Evolutionary conservation across 2,888 invertebrate genomes (phyloP).

Genomic region (Conchocele bisecta): DNA sequence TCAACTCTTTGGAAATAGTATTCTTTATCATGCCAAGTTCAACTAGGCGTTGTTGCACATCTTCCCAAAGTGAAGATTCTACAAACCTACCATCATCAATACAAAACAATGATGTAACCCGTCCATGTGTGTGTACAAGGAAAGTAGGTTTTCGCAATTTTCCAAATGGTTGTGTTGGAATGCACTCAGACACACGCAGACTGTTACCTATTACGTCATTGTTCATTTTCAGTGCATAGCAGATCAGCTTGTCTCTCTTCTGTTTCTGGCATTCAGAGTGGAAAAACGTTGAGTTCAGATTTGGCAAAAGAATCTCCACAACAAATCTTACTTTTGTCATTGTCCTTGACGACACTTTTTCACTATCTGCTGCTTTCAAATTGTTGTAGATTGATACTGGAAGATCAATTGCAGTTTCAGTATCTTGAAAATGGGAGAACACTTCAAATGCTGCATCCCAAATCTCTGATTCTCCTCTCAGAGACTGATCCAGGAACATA

Average conservation of each 20-base stretch:
- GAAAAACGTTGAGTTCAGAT: constrained; percentile 21
- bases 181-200: constrained; percentile 37
- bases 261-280: background rate
- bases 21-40: constrained; percentile 4
- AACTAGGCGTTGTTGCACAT: background rate
- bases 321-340: constrained; percentile 41
- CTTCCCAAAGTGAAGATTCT: background rate
- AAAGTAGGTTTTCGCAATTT: constrained; percentile 18
- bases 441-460: constrained; percentile 27
- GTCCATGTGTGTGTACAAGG: constrained; percentile 10
- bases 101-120: background rate
- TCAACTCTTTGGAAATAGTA: background rate
- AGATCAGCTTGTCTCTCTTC: constrained; percentile 9
- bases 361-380: background rate
- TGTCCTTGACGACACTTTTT: constrained; percentile 12
- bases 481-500: constrained; percentile 33
- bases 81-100: background rate
- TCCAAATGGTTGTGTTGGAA: constrained; percentile 34
- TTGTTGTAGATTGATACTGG: constrained; percentile 7
- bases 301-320: constrained; percentile 46
- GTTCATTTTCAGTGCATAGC: background rate
- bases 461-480: constrained; percentile 17
- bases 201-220: background rate
- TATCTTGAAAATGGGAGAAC: constrained; percentile 1
- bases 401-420: constrained; percentile 24